A percentile compares a stretch with the other conserved stretches of the same genome.
Conservation (phyloP, 2,797 vertebrate genomes). For the Anabacerthia variegaticeps region DNA sequence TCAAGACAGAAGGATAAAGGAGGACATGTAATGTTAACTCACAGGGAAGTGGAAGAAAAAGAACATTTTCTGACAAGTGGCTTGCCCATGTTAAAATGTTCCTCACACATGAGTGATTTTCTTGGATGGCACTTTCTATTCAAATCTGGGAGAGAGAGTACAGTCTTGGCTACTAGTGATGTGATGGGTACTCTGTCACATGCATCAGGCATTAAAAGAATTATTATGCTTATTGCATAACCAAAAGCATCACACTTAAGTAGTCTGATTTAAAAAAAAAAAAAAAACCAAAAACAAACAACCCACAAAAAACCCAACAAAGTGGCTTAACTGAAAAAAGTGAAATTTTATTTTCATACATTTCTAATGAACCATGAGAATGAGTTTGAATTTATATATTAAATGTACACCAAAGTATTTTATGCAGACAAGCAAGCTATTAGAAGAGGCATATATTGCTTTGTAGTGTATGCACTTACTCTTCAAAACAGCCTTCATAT, state of each 20-base stretch:
- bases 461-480: background rate
- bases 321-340: background rate
- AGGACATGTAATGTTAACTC: background rate
- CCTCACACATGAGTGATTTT: slow-evolving; percentile 24
- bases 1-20: background rate
- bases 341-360: background rate
- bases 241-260: background rate
- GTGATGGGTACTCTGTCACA: background rate
- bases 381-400: background rate
- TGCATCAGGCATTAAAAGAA: background rate
- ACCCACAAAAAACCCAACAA: background rate
- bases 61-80: slow-evolving; percentile 62
- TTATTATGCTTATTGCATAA: background rate
- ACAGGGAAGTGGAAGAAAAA: slow-evolving; percentile 13
- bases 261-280: background rate
- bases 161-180: background rate
- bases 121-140: background rate
- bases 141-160: background rate
- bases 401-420: background rate
- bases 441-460: background rate
- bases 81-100: slow-evolving; percentile 28
- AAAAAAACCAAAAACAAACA: background rate
- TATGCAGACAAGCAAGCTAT: background rate
- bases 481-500: background rate
- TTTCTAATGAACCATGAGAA: background rate